Conservation (phyloP, 1,140 invertebrate species). For the Vanessa tameamea region DNA sequence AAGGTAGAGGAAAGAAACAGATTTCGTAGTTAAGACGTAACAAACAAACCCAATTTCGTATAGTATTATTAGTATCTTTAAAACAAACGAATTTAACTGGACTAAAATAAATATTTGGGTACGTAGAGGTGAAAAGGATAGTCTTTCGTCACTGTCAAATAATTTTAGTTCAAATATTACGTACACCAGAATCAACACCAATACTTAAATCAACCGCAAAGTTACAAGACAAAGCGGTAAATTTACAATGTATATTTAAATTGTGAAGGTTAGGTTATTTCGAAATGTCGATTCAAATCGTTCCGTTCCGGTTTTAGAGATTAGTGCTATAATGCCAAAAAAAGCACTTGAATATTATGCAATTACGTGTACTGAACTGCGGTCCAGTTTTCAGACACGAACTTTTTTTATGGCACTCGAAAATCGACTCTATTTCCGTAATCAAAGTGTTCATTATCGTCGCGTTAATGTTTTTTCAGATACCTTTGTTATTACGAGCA, state of each 20-base stretch:
- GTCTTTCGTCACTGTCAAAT: no score
- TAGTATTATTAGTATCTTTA: no score
- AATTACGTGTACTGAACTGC: conserved; percentile 30
- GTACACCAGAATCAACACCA: no score
- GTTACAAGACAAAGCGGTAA: background rate
- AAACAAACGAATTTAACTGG: no score
- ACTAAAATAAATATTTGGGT: background rate
- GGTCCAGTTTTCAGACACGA: conserved; percentile 32
- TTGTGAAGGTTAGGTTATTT: conserved; percentile 24
- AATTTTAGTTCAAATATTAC: no score
- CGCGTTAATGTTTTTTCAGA: background rate
- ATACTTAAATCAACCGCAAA: no score
- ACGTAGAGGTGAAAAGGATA: background rate
- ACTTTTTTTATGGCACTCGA: background rate
- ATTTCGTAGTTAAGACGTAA: no score
- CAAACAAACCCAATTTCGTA: no score
- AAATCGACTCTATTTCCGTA: background rate
- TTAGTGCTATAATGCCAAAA: conserved; percentile 31
- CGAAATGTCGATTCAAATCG: conserved; percentile 27
- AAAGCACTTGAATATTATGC: conserved; percentile 30
- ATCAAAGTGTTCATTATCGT: background rate
- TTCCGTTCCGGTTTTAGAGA: conserved; percentile 30
- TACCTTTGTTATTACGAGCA: background rate
- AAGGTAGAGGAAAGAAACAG: no score
- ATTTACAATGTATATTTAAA: background rate